phyloP scores from a whole-genome alignment of 2,113 vertebrate genomes.

The Esox niger region DNA sequence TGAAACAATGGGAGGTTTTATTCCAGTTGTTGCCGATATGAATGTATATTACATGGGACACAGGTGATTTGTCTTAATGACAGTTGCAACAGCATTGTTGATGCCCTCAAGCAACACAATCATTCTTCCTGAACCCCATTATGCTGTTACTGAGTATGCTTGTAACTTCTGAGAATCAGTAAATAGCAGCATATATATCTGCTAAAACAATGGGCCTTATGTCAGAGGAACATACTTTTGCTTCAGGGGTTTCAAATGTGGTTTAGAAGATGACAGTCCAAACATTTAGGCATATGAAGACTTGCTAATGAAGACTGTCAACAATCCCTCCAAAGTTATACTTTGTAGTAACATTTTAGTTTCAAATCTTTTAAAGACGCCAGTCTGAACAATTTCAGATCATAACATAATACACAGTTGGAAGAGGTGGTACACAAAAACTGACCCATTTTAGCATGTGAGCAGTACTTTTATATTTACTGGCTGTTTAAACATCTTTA shows the following conservation, averaged over 20 bases:
- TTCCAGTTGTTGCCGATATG: constrained; percentile 27
- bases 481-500: too few species aligned
- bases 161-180: neutral
- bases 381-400: too few species aligned
- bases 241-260: neutral
- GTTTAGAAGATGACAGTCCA: neutral
- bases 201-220: neutral
- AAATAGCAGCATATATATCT: neutral
- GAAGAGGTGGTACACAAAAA: too few species aligned
- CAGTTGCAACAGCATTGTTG: constrained; percentile 23
- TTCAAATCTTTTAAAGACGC: too few species aligned
- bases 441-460: too few species aligned
- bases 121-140: constrained; percentile 18
- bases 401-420: too few species aligned
- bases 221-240: neutral
- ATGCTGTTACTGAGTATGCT: neutral
- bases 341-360: too few species aligned
- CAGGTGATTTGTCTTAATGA: constrained; percentile 42
- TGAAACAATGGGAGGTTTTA: constrained; percentile 8
- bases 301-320: neutral
- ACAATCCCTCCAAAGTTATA: neutral
- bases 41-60: constrained; percentile 20
- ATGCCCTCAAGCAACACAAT: constrained; percentile 37
- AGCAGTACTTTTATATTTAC: too few species aligned
- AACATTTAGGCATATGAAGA: neutral